Percentiles rank a stretch among this genome's conserved stretches.
Conservation (phyloP, 2,113 vertebrate genomes). For the Pelecanoides urinatrix region DNA sequence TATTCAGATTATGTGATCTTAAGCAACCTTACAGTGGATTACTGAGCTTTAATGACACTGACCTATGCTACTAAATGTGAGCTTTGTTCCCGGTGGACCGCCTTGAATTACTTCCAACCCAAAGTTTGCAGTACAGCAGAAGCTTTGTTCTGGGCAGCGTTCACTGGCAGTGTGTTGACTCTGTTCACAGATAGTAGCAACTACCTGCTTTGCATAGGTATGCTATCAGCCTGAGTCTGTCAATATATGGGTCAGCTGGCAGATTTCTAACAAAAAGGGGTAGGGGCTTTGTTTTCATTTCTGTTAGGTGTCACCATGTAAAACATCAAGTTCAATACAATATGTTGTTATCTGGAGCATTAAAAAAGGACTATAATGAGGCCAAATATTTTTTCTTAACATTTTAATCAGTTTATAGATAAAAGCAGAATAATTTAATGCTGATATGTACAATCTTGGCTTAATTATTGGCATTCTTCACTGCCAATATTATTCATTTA, state of each 20-base stretch:
- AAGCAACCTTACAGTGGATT: not conserved
- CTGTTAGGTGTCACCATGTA: not conserved
- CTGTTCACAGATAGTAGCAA: not conserved
- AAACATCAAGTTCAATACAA: not conserved
- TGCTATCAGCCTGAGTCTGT: not conserved
- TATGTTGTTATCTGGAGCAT: not conserved
- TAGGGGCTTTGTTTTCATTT: not conserved
- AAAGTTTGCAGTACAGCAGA: not conserved
- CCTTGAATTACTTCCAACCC: not conserved
- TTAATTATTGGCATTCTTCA: not conserved
- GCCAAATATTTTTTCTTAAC: not conserved
- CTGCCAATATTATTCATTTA: not conserved
- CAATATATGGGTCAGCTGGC: not conserved
- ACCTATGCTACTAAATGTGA: not conserved
- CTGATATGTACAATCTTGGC: not conserved
- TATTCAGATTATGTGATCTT: not conserved
- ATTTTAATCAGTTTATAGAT: not conserved
- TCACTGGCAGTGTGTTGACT: not conserved
- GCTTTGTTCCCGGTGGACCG: not conserved
- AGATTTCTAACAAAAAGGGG: not conserved
- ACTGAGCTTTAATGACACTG: not conserved
- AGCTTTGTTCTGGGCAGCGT: not conserved
- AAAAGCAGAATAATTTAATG: not conserved
- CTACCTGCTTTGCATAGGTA: not conserved
- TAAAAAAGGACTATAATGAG: not conserved